Percentiles rank a stretch among this genome's conserved stretches.
phyloP scores from a whole-genome alignment of 2,888 invertebrate species.

The Macaria liturata region DNA sequence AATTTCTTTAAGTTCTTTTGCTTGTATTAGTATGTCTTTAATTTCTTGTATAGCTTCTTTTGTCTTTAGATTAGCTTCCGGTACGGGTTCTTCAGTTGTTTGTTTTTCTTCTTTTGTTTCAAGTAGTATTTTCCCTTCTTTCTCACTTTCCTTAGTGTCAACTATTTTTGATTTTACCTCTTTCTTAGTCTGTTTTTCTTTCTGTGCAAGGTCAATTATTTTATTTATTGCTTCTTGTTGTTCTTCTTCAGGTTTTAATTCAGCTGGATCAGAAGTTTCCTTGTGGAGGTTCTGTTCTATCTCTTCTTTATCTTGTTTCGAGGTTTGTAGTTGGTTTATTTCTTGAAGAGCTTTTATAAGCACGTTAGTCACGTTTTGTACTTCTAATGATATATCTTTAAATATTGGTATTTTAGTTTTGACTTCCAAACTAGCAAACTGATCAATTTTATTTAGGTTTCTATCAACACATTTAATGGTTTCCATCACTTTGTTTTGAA shows the following conservation, averaged over 20 bases:
- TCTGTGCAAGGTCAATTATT: too few relatives aligned
- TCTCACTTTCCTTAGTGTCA: not conserved
- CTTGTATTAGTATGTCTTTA: not conserved
- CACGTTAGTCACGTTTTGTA: constrained; percentile 41
- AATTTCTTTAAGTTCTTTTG: not conserved
- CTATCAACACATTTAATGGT: constrained; percentile 39
- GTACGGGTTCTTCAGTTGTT: not conserved
- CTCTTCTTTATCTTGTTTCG: too few relatives aligned
- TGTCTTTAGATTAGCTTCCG: not conserved
- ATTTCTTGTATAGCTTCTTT: not conserved
- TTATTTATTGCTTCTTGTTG: too few relatives aligned
- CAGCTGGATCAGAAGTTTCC: too few relatives aligned
- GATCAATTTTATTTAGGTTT: constrained; percentile 49
- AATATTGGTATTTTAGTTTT: constrained; percentile 74
- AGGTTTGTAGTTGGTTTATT: not conserved
- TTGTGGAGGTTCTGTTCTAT: too few relatives aligned
- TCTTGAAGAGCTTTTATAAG: constrained; percentile 32
- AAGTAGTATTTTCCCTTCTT: constrained; percentile 4
- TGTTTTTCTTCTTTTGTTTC: constrained; percentile 1
- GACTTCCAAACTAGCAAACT: constrained; percentile 59
- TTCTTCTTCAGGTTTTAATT: too few relatives aligned
- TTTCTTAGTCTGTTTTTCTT: too few relatives aligned
- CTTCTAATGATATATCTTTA: constrained; percentile 50
- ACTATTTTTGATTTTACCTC: too few relatives aligned
- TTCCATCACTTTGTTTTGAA: constrained; percentile 29